phyloP scores from a whole-genome alignment of 2,797 vertebrate species.

The Neostethus bicornis region DNA sequence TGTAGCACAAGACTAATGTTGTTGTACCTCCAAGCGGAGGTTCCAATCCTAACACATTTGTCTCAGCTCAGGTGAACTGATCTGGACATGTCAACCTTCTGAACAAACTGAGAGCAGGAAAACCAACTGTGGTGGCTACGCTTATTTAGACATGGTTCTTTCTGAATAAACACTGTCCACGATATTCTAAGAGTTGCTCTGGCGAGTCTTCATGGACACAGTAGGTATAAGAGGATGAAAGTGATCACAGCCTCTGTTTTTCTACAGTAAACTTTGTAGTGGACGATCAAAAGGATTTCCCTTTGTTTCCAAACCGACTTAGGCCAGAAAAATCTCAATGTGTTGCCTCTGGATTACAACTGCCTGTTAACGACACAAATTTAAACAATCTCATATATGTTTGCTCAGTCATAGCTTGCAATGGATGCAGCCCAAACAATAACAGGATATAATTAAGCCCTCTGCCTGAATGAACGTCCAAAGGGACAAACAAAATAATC shows the following conservation, averaged over 20 bases:
- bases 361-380: too few species aligned
- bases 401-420: conserved; percentile 29
- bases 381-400: conserved; percentile 32
- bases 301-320: too few species aligned
- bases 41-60: conserved; percentile 7
- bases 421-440: conserved; percentile 24
- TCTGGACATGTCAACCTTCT: conserved; percentile 17
- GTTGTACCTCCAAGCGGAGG: conserved; percentile 12
- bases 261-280: too few species aligned
- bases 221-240: conserved; percentile 12
- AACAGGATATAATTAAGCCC: conserved; percentile 2
- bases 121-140: conserved; percentile 8
- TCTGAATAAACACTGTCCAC: conserved; percentile 1
- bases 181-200: conserved; percentile 11
- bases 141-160: background rate
- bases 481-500: background rate
- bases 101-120: conserved; percentile 18
- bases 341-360: conserved; percentile 16
- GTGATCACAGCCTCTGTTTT: conserved; percentile 6
- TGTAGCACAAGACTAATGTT: conserved; percentile 11
- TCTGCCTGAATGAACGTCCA: background rate
- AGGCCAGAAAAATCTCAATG: too few species aligned
- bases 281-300: too few species aligned
- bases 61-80: conserved; percentile 24
- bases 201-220: background rate